Evolutionary conservation across 2,888 invertebrate genomes (phyloP), one percentile per base, ranked within the genome.

Genomic region (Drosophila cognata): DNA sequence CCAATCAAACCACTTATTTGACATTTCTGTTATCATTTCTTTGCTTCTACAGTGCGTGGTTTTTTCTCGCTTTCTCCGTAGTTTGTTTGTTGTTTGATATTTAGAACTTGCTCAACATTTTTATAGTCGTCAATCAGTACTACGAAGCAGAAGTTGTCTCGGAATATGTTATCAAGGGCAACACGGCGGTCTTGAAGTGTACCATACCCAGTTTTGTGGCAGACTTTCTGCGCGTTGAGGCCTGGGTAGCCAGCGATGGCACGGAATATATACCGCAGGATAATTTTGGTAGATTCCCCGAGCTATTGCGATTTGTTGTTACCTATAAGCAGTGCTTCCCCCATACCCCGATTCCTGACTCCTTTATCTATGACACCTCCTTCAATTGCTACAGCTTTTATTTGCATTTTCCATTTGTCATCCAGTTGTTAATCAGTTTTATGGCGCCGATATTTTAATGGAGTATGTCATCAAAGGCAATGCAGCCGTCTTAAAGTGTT

Each of bases 171-270:
- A 97, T 98, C 87, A 95, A 96, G 83, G 97, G 97, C 61, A 98
- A 98, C 92, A 96, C 97, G 36, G 97, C 97, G 16, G 96, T 97
- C 66, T 94, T 98, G 53, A 97, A 97, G 93, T 98, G 97, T 94
- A 97, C 96, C 91, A 97, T 98, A 89, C 97, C 98, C 35, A 97
- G 97, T 78, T 98, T 97, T 93, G 97, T 97, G 69, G 96, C 97
- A 52, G 98, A 98, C 94, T 98, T 98, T 94, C 97, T 98, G 60
- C 96, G 96, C 92, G 98, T 98, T 61, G 96, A 97, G 92, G 96
- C 97, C 77, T 98, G 97, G 97, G 94, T 95, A 77, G 94, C 94
- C 89, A 95, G 95, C 69, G 94, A 95, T 83, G 95, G 95, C 81
- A 95, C 95, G 86, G 95, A 96, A 93, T 97, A 96, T 93, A 94